These are phyloP conservation scores for Tachina fera DNA, from an alignment of 2,888 invertebrate genomes.

Conservation along the genomic window DNA sequence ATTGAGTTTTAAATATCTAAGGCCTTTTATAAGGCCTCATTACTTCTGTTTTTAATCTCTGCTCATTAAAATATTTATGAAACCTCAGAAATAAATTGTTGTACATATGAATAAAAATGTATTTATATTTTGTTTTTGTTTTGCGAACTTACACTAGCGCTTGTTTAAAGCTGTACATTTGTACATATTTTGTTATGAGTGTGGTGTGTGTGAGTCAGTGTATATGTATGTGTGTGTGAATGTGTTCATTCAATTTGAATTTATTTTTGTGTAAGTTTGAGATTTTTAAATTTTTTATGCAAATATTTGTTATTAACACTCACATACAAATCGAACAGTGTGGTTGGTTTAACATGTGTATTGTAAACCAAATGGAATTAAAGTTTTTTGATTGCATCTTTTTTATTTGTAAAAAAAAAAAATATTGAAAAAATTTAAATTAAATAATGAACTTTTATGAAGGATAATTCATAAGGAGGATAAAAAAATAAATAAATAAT, in stretches of 20 bases:
- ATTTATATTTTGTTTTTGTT: not conserved
- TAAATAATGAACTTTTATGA: not conserved
- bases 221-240: not conserved
- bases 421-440: not conserved
- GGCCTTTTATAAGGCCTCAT: not conserved
- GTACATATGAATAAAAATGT: slow-evolving; percentile 10
- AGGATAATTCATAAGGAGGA: not conserved
- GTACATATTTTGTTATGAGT: not conserved
- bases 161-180: not conserved
- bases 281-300: slow-evolving; percentile 29
- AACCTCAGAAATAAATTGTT: slow-evolving; percentile 60
- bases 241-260: slow-evolving; percentile 49
- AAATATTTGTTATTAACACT: slow-evolving; percentile 52
- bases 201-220: not conserved
- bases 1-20: not conserved
- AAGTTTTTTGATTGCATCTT: not conserved
- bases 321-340: not conserved
- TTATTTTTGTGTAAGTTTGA: slow-evolving; percentile 20
- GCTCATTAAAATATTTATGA: not conserved
- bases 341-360: not conserved
- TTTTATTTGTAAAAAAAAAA: not conserved
- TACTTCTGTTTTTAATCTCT: not conserved
- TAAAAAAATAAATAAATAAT: no score
- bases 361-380: not conserved
- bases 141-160: slow-evolving; percentile 14